phyloP scores from a whole-genome alignment of 1,140 invertebrate species.

The Portunus trituberculatus region DNA sequence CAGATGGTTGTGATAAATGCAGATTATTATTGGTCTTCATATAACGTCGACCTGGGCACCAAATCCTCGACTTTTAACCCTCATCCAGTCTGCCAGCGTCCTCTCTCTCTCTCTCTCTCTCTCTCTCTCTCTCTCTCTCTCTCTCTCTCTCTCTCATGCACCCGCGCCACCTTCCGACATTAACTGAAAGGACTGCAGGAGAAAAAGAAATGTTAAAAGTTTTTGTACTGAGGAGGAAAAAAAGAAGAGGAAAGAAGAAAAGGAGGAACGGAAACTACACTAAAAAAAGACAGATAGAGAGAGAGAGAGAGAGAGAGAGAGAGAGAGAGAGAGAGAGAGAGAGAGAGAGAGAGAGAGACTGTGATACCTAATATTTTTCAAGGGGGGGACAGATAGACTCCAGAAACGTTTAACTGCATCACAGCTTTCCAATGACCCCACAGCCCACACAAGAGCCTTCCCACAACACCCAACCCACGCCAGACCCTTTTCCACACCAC shows the following conservation, averaged over 20 bases:
- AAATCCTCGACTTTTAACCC: neutral
- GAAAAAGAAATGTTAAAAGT: neutral
- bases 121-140: constrained; percentile 62
- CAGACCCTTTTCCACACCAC: neutral
- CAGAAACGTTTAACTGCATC: neutral
- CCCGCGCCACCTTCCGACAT: neutral
- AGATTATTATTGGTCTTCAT: constrained; percentile 57
- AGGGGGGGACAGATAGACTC: neutral
- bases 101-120: constrained; percentile 48
- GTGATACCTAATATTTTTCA: neutral
- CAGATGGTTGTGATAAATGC: constrained; percentile 62
- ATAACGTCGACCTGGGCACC: constrained; percentile 36
- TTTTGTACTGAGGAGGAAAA: neutral
- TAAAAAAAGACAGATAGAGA: neutral
- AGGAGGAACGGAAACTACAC: neutral
- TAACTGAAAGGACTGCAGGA: neutral
- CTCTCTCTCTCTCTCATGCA: constrained; percentile 39
- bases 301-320: neutral
- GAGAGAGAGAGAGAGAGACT: neutral
- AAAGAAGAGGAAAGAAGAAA: neutral
- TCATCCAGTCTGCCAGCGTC: neutral
- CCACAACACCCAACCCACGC: too few relatives aligned
- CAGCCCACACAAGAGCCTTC: neutral
- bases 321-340: constrained; percentile 23
- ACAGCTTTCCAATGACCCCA: neutral